Evolutionary conservation across 2,888 invertebrate species (phyloP).

Genomic region (Cabera pusaria): DNA sequence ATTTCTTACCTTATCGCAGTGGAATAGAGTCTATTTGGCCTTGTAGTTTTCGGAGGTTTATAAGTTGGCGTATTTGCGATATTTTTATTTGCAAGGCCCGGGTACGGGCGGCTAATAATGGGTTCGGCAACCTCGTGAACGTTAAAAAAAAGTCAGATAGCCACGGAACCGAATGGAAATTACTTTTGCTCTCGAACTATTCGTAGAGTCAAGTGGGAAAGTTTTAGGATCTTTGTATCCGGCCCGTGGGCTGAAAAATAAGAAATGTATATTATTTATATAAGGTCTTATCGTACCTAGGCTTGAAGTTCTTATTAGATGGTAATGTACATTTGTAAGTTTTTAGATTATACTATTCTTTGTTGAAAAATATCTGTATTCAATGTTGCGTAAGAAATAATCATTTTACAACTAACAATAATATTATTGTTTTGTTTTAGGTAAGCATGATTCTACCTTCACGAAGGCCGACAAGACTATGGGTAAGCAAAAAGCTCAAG

Average conservation of each 20-base stretch:
- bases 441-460: no score
- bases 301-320: no score
- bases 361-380: no score
- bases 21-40: constrained; percentile 1
- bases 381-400: no score
- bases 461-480: no score
- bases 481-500: no score
- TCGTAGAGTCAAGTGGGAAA: constrained; percentile 15
- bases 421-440: no score
- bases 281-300: no score
- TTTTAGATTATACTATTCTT: no score
- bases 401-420: no score
- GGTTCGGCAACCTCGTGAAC: constrained; percentile 23
- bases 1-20: background rate
- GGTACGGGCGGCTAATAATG: constrained; percentile 31
- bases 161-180: constrained; percentile 23
- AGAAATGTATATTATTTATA: constrained; percentile 3
- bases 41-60: constrained; percentile 1
- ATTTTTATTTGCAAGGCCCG: constrained; percentile 29
- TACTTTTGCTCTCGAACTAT: constrained; percentile 20
- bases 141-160: constrained; percentile 17
- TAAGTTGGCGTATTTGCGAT: constrained; percentile 14
- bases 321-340: no score
- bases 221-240: constrained; percentile 14
- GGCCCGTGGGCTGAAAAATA: constrained; percentile 7